A percentile compares a stretch with the other conserved stretches of the same genome.
These are phyloP conservation scores for Pseudorasbora parva DNA, from an alignment of 2,113 vertebrate species.

Conservation along the genomic window DNA sequence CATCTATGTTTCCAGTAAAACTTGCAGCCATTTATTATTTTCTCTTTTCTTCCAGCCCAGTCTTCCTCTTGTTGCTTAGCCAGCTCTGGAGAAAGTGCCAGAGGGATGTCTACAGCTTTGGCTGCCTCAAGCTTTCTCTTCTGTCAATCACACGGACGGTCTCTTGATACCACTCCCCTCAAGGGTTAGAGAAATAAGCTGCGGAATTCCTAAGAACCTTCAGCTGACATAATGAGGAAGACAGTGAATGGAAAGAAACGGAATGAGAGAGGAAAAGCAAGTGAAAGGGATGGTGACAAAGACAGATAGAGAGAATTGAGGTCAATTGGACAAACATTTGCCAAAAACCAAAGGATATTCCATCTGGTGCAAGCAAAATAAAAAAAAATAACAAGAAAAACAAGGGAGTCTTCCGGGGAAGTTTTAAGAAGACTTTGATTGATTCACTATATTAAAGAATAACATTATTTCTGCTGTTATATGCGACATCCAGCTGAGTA, in stretches of 20 bases:
- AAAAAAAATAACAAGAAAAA: neutral
- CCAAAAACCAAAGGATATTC: slow-evolving; percentile 38
- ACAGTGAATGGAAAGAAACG: slow-evolving; percentile 10
- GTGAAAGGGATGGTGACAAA: slow-evolving; percentile 39
- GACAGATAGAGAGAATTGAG: slow-evolving; percentile 44
- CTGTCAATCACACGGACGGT: slow-evolving; percentile 69
- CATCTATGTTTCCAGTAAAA: slow-evolving; percentile 59
- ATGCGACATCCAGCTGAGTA: slow-evolving; percentile 45
- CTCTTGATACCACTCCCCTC: slow-evolving; percentile 53
- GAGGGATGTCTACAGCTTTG: slow-evolving; percentile 57
- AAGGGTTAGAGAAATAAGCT: slow-evolving; percentile 71
- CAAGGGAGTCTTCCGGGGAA: slow-evolving; percentile 15
- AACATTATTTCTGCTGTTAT: slow-evolving; percentile 54
- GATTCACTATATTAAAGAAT: slow-evolving; percentile 56
- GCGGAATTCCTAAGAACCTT: slow-evolving; percentile 65
- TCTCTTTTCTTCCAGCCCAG: slow-evolving; percentile 53
- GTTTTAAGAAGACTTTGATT: slow-evolving; percentile 52
- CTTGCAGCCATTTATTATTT: slow-evolving; percentile 61
- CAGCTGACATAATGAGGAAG: slow-evolving; percentile 29
- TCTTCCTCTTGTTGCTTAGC: slow-evolving; percentile 48
- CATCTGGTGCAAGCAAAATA: slow-evolving; percentile 16
- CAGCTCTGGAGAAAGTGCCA: slow-evolving; percentile 49
- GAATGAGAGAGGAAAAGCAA: slow-evolving; percentile 31
- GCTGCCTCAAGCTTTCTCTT: slow-evolving; percentile 60
- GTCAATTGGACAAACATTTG: slow-evolving; percentile 50